Evolutionary conservation across 2,797 vertebrate genomes (phyloP), one percentile per base, ranked within the genome.

Genomic region (Fistularia tabacaria): DNA sequence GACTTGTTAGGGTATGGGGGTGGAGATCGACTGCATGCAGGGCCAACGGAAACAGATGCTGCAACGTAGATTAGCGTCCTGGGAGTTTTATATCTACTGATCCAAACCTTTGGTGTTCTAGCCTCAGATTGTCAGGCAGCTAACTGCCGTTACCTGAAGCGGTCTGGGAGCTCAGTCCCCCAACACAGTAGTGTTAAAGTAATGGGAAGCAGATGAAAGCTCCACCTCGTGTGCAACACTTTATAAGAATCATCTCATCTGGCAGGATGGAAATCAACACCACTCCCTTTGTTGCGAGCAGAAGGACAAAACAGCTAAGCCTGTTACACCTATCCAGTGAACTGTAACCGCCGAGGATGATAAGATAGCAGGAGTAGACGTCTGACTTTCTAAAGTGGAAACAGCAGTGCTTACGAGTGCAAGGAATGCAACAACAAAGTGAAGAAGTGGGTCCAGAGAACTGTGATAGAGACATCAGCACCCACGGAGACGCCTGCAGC

Each of bases 11-110:
- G 63, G 69, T 10, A 50, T 49, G 44, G 57, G 56, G 50, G 49
- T 38, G 49, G 14, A 55, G 11, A 11, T 9, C 2, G 38, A 14
- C 40, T 51, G 55, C 62, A 57, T 54, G 60, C 58, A 47, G 6
- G 67, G 72, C 69, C 74, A 68, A 70, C 64, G 71, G 70, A 77
- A 84, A 76, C 81, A 88, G 84, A 85, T 85, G 85, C 80, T 84
- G 81, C 74, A 70, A 38, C 55, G 63, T 75, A 77, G 67, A 83
- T 76, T 77, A 67, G 71, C 36, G 43, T 65, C 78, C 65, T 60
- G 75, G 71, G 74, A 82, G 49, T 76, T 80, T 69, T 57, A 52
- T 71, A 65, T 75, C 57, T 49, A 64, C 51, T 64, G 60, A 65
- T 77, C 62, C 64, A 68, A 66, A 70, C 77, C 65, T 66, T 77